Conservation (phyloP, 2,797 vertebrate species). For the Melanotaenia parkinsoni region DNA sequence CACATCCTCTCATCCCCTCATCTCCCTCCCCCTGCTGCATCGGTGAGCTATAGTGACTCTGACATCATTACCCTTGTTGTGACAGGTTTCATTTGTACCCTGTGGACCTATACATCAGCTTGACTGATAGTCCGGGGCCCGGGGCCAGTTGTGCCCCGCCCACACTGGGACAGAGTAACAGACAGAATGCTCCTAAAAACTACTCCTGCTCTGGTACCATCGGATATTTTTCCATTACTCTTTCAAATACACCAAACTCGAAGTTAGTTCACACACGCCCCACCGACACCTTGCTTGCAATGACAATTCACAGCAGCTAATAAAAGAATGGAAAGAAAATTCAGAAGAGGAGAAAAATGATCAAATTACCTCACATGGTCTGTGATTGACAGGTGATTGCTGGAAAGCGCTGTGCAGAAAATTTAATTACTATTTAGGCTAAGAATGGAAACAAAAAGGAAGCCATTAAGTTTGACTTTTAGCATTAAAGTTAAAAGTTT, state of each 20-base stretch:
- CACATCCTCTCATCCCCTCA: constrained; percentile 39
- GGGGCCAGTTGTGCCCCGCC: constrained; percentile 69
- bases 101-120: constrained; percentile 81
- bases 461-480: constrained; percentile 57
- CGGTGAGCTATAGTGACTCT: constrained; percentile 79
- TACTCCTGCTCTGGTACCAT: constrained; percentile 49
- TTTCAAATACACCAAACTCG: constrained; percentile 59
- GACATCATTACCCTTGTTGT: constrained; percentile 86
- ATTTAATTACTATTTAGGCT: constrained; percentile 10
- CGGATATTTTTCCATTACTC: constrained; percentile 61
- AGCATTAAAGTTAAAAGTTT: constrained; percentile 13
- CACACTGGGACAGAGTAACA: constrained; percentile 67
- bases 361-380: neutral
- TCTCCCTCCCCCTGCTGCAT: constrained; percentile 55
- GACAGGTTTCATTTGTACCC: constrained; percentile 83
- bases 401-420: constrained; percentile 26
- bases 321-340: constrained; percentile 10
- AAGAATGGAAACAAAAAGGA: constrained; percentile 19
- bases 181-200: constrained; percentile 69
- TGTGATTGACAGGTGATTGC: constrained; percentile 54
- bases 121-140: constrained; percentile 76
- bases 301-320: constrained; percentile 21
- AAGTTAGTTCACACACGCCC: constrained; percentile 30
- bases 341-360: neutral
- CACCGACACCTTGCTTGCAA: constrained; percentile 33